These are phyloP conservation scores for Heterohyrax brucei DNA, from an alignment of 2,797 vertebrate genomes.

Conservation along the genomic window DNA sequence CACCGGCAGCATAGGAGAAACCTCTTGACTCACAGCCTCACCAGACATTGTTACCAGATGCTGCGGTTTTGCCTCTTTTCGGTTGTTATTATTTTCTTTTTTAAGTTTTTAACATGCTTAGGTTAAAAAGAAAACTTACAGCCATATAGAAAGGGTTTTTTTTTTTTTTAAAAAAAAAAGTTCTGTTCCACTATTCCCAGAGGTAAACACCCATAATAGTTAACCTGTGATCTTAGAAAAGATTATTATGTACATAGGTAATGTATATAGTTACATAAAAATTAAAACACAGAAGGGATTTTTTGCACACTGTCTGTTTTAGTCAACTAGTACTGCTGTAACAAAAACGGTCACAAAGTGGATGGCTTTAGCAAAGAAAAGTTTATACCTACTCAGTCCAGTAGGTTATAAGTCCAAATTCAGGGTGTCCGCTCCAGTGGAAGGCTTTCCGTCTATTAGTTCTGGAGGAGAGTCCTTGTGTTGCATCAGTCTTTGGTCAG, in stretches of 20 bases:
- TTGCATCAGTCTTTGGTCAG: no score
- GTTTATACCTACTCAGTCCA: no score
- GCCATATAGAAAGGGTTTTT: no score
- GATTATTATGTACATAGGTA: background rate
- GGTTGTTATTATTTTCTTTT: background rate
- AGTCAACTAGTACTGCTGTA: no score
- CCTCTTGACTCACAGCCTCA: background rate
- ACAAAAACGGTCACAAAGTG: no score
- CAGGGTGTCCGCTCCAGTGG: no score
- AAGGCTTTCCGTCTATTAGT: no score
- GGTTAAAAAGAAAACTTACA: background rate
- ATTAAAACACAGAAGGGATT: background rate
- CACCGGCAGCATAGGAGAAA: background rate
- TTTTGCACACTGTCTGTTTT: background rate
- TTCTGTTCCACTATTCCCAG: background rate
- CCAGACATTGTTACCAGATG: background rate
- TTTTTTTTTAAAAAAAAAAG: background rate
- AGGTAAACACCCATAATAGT: background rate
- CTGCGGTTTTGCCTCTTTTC: background rate
- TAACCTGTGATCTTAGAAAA: background rate
- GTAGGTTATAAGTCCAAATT: no score
- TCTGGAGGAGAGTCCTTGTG: no score
- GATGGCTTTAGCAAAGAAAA: no score
- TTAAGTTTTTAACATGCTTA: background rate
- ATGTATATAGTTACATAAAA: background rate